phyloP scores from a whole-genome alignment of 2,888 invertebrate genomes.

The Agriopis marginaria region DNA sequence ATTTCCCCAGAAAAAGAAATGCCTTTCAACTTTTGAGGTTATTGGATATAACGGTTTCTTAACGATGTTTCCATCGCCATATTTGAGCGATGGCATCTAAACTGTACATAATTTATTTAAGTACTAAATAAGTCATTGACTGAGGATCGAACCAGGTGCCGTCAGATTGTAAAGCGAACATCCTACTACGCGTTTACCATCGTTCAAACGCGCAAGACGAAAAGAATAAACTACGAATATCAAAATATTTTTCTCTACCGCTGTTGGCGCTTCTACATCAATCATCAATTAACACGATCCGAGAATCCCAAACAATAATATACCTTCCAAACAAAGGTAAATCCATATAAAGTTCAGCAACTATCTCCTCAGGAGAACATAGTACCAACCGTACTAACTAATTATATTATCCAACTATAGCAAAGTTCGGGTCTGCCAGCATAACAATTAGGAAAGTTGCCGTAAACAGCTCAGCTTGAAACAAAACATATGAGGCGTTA shows the following conservation, averaged over 20 bases:
- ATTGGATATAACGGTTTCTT: too few relatives aligned
- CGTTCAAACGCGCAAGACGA: too few relatives aligned
- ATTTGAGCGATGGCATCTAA: too few relatives aligned
- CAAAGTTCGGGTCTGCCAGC: constrained; percentile 38
- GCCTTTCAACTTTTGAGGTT: too few relatives aligned
- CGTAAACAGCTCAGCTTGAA: constrained; percentile 27
- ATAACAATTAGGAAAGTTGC: constrained; percentile 40
- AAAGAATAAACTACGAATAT: too few relatives aligned
- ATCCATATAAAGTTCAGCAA: constrained; percentile 26
- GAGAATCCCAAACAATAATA: constrained; percentile 7
- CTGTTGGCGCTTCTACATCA: neutral
- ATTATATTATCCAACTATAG: constrained; percentile 32
- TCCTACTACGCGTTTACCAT: too few relatives aligned
- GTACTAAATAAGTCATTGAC: too few relatives aligned
- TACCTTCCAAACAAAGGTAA: constrained; percentile 24
- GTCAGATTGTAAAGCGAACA: too few relatives aligned
- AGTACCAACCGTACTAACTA: constrained; percentile 13
- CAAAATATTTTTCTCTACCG: neutral
- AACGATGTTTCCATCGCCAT: too few relatives aligned
- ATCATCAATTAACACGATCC: constrained; percentile 10
- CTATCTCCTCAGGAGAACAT: constrained; percentile 11
- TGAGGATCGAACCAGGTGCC: too few relatives aligned
- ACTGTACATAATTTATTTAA: too few relatives aligned
- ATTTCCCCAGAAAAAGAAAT: too few relatives aligned
- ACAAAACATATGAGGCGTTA: constrained; percentile 20